These are phyloP conservation scores for Podarcis lilfordi DNA, from an alignment of 2,797 vertebrate species.

Conservation along the genomic window DNA sequence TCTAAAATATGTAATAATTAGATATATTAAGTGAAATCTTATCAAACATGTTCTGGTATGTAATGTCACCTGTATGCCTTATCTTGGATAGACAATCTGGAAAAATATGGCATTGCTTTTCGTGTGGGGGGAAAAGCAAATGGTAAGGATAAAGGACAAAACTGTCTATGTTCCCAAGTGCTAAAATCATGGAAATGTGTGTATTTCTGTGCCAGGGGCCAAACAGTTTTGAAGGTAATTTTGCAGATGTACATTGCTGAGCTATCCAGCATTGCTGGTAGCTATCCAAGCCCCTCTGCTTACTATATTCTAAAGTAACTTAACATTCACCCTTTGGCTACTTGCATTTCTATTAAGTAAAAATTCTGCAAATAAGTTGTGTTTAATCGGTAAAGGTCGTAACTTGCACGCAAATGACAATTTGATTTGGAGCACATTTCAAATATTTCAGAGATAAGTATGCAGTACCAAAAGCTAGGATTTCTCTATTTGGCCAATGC, in stretches of 20 bases:
- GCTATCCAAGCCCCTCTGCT: slow-evolving; percentile 13
- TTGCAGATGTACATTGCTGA: slow-evolving; percentile 13
- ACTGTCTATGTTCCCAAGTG: slow-evolving; percentile 5
- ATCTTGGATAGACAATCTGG: slow-evolving; percentile 25
- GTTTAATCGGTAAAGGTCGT: neutral
- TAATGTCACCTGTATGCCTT: slow-evolving; percentile 25
- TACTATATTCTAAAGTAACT: slow-evolving; percentile 8
- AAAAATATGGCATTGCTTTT: slow-evolving; percentile 10
- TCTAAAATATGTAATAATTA: neutral
- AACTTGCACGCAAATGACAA: neutral
- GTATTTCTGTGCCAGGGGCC: slow-evolving; percentile 33
- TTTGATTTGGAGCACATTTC: slow-evolving; percentile 70
- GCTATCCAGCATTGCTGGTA: neutral
- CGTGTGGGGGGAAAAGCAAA: neutral
- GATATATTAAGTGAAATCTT: neutral
- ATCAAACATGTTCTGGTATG: neutral
- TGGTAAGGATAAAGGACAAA: slow-evolving; percentile 14
- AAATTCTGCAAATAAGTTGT: slow-evolving; percentile 50
- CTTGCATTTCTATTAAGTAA: slow-evolving; percentile 42
- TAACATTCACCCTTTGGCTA: slow-evolving; percentile 26
- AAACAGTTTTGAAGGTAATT: slow-evolving; percentile 1
- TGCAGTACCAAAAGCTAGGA: slow-evolving; percentile 77
- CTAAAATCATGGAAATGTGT: slow-evolving; percentile 31
- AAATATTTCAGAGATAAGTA: slow-evolving; percentile 80
- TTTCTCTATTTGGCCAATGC: slow-evolving; percentile 69